phyloP scores from a whole-genome alignment of 2,113 vertebrate species.

The human (Homo sapiens) region GRCh38 chr19:2641001-2641500 shows the following conservation, averaged over 20 bases:
- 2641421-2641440: neutral
- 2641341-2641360: neutral
- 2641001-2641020: neutral
- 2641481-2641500: neutral
- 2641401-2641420: neutral
- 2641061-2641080: neutral
- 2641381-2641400: neutral
- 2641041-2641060: neutral
- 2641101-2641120: neutral
- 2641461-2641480: neutral
- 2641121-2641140: neutral
- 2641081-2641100: fast-evolving
- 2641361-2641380: neutral
- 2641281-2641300: neutral
- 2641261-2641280: neutral
- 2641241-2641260: too few species aligned
- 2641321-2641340: neutral
- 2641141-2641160: neutral
- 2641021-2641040: neutral
- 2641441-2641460: neutral
- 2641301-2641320: neutral
- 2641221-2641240: neutral
- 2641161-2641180: neutral
- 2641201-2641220: neutral
- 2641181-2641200: too few species aligned